Conservation (phyloP, 1,140 invertebrate species). For the Pinna nobilis region DNA sequence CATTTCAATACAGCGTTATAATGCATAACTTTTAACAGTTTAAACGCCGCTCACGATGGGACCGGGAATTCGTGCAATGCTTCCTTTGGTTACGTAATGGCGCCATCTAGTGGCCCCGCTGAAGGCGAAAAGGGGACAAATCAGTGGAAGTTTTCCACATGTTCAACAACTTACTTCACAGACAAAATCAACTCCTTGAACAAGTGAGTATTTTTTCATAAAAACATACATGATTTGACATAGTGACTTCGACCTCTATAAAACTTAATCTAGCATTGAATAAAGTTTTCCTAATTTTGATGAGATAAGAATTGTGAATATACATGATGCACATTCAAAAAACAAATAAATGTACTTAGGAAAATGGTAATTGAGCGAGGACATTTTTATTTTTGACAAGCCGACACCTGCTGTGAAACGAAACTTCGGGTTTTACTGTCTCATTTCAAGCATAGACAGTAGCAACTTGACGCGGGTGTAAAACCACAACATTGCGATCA, state of each 20-base stretch:
- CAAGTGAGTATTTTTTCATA: slow-evolving; percentile 40
- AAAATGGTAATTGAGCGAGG: too few species aligned
- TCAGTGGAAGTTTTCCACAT: slow-evolving; percentile 63
- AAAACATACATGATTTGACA: not conserved
- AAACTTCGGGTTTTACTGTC: too few species aligned
- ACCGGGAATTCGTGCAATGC: slow-evolving; percentile 50
- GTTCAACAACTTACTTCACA: slow-evolving; percentile 52
- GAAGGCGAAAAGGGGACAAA: slow-evolving; percentile 40
- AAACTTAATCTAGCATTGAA: not conserved
- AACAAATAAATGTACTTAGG: too few species aligned
- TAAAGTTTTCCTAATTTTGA: not conserved
- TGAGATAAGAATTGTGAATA: not conserved
- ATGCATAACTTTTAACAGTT: slow-evolving; percentile 54
- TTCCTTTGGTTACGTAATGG: slow-evolving; percentile 63
- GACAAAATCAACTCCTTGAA: slow-evolving; percentile 40
- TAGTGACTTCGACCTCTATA: too few species aligned
- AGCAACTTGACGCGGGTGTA: too few species aligned
- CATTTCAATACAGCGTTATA: too few species aligned
- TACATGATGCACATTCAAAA: not conserved
- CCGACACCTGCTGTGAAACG: too few species aligned
- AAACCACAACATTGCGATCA: too few species aligned
- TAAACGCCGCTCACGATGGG: slow-evolving; percentile 62
- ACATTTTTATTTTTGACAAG: too few species aligned
- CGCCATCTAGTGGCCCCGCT: slow-evolving; percentile 29
- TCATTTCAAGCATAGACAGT: too few species aligned